Evolutionary conservation across 2,888 invertebrate species (phyloP).

Genomic region (Bombylius discolor): DNA sequence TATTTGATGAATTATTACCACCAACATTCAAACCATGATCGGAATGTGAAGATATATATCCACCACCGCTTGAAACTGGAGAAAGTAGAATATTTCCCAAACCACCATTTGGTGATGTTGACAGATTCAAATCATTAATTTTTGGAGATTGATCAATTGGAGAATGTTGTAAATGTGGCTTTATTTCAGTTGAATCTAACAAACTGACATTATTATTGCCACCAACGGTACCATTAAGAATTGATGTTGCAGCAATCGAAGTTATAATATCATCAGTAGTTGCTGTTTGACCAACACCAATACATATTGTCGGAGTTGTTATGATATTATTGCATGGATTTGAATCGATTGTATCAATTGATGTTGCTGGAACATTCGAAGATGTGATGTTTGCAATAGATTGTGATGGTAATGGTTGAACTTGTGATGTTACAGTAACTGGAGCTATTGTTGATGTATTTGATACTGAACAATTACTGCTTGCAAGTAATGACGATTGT

Average conservation of each 20-base stretch:
- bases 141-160: constrained; percentile 5
- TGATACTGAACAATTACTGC: constrained; percentile 3
- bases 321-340: constrained; percentile 8
- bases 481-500: background rate
- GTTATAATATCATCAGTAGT: constrained; percentile 8
- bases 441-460: background rate
- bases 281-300: constrained; percentile 4
- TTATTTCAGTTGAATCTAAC: constrained; percentile 1
- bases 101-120: constrained; percentile 9
- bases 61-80: constrained; percentile 9
- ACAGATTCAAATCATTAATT: constrained; percentile 10
- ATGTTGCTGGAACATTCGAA: constrained; percentile 1
- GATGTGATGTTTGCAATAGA: background rate
- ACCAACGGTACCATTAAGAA: constrained; percentile 5
- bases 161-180: constrained; percentile 3
- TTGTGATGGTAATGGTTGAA: constrained; percentile 1
- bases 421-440: constrained; percentile 3
- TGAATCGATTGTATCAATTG: constrained; percentile 9
- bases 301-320: constrained; percentile 11
- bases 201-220: background rate
- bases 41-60: constrained; percentile 9
- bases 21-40: constrained; percentile 4
- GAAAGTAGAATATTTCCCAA: constrained; percentile 12
- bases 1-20: constrained; percentile 3
- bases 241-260: constrained; percentile 5